Percentiles rank a stretch among this genome's conserved stretches.
These are phyloP conservation scores for Hipposideros armiger DNA, from an alignment of 2,113 vertebrate species.

Conservation along the genomic window DNA sequence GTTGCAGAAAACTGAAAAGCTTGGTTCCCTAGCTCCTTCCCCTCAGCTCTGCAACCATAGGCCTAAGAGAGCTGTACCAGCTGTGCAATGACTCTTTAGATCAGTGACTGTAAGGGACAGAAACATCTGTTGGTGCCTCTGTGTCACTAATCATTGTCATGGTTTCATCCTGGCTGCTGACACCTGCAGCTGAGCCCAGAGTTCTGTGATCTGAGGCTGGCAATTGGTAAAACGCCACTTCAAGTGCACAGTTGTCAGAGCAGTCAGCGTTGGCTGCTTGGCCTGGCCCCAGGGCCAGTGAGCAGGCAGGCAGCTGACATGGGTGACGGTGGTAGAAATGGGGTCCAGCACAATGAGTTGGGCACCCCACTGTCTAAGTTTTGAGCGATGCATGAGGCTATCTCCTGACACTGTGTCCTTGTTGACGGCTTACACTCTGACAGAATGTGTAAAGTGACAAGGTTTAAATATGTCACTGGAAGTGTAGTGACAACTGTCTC, in stretches of 20 bases:
- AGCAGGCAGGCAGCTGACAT: conserved; percentile 10
- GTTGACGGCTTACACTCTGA: background rate
- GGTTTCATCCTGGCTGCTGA: conserved; percentile 77
- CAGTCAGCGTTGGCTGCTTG: background rate
- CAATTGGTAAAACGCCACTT: conserved; percentile 76
- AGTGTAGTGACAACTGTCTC: background rate
- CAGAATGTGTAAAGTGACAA: background rate
- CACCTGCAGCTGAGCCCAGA: conserved; percentile 72
- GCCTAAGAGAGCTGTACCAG: conserved; percentile 71
- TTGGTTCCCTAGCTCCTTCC: background rate
- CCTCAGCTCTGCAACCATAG: background rate
- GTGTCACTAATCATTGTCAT: conserved; percentile 82
- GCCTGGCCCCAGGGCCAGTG: conserved; percentile 53
- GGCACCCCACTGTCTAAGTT: conserved; percentile 32
- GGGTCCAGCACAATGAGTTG: background rate
- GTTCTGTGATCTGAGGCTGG: conserved; percentile 77
- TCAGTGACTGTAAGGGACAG: conserved; percentile 81
- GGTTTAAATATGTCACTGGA: conserved; percentile 16
- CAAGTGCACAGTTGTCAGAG: conserved; percentile 70
- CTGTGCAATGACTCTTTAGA: conserved; percentile 83
- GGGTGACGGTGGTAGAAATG: background rate
- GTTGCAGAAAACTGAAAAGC: background rate
- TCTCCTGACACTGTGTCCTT: conserved; percentile 51
- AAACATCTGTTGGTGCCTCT: conserved; percentile 84
- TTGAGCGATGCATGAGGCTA: background rate